These are phyloP conservation scores for Conger conger DNA, from an alignment of 2,113 vertebrate species.

Conservation along the genomic window DNA sequence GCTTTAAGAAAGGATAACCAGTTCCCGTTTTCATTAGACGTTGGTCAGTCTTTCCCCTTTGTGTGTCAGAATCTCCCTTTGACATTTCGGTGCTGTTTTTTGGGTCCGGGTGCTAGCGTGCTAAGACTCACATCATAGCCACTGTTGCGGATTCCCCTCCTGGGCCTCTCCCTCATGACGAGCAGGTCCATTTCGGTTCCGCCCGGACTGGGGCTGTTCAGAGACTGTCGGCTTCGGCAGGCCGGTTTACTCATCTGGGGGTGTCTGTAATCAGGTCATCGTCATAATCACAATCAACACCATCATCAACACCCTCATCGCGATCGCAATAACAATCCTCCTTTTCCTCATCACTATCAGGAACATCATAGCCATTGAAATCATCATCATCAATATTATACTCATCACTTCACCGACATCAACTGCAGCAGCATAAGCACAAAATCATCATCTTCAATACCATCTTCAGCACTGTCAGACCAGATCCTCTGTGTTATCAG, in stretches of 20 bases:
- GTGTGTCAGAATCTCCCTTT: background rate
- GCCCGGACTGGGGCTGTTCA: constrained; percentile 95
- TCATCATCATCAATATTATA: constrained; percentile 13
- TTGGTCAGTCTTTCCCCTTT: background rate
- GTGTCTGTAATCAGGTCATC: constrained; percentile 68
- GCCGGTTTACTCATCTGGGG: constrained; percentile 81
- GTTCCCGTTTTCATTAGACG: background rate
- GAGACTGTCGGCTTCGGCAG: constrained; percentile 93
- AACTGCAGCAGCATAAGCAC: background rate
- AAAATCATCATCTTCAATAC: background rate
- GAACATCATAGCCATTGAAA: background rate
- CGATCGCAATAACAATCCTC: background rate
- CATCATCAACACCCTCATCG: background rate
- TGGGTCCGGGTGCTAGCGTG: background rate
- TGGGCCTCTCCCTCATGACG: constrained; percentile 90
- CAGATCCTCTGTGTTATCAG: background rate
- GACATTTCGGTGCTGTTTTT: background rate
- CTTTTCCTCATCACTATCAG: background rate
- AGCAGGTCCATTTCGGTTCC: constrained; percentile 98
- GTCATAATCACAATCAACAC: background rate
- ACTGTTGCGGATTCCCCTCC: constrained; percentile 93
- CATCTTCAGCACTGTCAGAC: background rate
- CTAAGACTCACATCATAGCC: constrained; percentile 89
- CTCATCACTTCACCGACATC: background rate
- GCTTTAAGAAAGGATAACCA: background rate